A percentile compares a stretch with the other conserved stretches of the same genome.
phyloP scores from a whole-genome alignment of 2,888 invertebrate species.

The Troides aeacus region DNA sequence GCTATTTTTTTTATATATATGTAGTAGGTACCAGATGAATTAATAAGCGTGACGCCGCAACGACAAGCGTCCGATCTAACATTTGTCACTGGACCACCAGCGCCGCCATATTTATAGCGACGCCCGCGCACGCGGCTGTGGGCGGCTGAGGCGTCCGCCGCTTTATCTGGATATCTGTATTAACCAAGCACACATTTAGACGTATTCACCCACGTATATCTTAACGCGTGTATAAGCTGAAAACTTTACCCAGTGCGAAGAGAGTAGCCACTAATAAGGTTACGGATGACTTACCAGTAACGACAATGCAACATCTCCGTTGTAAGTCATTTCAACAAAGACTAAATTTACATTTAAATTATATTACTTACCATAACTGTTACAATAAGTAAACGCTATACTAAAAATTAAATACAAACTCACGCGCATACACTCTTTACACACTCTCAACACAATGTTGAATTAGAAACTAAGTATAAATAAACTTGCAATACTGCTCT shows the following conservation, averaged over 20 bases:
- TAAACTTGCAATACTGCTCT: slow-evolving; percentile 38
- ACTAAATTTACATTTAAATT: background rate
- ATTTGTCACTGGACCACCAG: slow-evolving; percentile 79
- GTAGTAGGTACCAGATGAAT: slow-evolving; percentile 53
- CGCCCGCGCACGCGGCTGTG: slow-evolving; percentile 63
- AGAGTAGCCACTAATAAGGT: slow-evolving; percentile 1
- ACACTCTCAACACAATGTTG: background rate
- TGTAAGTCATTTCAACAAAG: background rate
- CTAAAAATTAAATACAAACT: slow-evolving; percentile 2
- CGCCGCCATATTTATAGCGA: slow-evolving; percentile 76
- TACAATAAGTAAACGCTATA: background rate
- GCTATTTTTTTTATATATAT: background rate
- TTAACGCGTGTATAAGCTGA: slow-evolving; percentile 18
- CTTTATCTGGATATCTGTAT: slow-evolving; percentile 47
- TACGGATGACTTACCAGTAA: background rate
- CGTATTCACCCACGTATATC: slow-evolving; percentile 32
- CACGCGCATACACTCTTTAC: background rate
- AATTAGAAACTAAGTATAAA: slow-evolving; percentile 15
- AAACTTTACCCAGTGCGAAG: background rate
- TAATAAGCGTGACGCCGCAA: slow-evolving; percentile 70
- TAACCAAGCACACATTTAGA: slow-evolving; percentile 31
- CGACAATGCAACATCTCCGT: background rate
- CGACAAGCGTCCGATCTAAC: slow-evolving; percentile 64
- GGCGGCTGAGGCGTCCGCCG: slow-evolving; percentile 55
- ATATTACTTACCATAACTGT: background rate